phyloP scores from a whole-genome alignment of 2,797 vertebrate species.

The Bucorvus abyssinicus region DNA sequence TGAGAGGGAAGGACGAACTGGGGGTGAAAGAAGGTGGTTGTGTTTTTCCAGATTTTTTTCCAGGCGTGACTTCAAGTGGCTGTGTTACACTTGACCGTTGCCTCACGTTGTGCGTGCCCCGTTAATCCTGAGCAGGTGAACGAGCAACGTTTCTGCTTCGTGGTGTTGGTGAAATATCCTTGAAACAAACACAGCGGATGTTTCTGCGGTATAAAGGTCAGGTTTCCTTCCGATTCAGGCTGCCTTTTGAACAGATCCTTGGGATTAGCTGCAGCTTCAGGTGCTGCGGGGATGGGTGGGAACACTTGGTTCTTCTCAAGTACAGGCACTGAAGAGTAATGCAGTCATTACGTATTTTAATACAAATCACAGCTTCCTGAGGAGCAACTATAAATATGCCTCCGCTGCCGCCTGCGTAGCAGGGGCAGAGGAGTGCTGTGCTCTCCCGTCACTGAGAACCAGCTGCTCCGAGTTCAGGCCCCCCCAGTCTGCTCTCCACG shows the following conservation, averaged over 20 bases:
- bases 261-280: not conserved
- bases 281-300: not conserved
- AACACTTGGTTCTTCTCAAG: not conserved
- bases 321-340: not conserved
- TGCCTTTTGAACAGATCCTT: slow-evolving; percentile 6
- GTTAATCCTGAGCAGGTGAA: not conserved
- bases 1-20: not conserved
- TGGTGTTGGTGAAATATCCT: not conserved
- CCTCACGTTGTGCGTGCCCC: not conserved
- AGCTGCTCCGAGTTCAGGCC: slow-evolving; percentile 3
- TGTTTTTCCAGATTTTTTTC: not conserved
- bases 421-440: not conserved
- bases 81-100: not conserved
- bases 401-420: not conserved
- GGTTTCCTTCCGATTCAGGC: not conserved
- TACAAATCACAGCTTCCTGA: slow-evolving; percentile 50
- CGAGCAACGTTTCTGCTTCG: not conserved
- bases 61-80: not conserved
- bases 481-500: too few species aligned
- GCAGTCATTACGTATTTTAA: slow-evolving; percentile 38
- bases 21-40: not conserved
- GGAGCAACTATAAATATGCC: slow-evolving; percentile 38
- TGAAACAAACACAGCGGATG: accelerated
- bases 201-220: not conserved
- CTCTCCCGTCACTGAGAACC: not conserved